Percentiles rank a stretch among this genome's conserved stretches.
Evolutionary conservation across 2,888 invertebrate species (phyloP).

Genomic region (Merodon equestris): DNA sequence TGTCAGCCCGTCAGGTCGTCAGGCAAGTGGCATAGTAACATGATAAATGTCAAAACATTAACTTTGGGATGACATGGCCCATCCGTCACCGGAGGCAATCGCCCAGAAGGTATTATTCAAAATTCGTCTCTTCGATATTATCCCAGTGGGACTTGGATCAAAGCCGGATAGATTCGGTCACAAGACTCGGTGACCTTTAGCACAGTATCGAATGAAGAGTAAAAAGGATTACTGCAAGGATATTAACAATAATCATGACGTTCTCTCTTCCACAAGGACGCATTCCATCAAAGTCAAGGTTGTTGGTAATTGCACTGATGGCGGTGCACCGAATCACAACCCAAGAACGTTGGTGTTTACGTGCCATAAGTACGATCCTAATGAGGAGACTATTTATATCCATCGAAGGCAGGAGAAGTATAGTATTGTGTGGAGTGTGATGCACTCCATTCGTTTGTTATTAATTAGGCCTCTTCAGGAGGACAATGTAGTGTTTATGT

Average conservation of each 20-base stretch:
- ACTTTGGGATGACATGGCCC: constrained; percentile 78
- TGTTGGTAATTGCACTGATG: constrained; percentile 61
- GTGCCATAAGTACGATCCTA: constrained; percentile 47
- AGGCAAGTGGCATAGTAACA: constrained; percentile 61
- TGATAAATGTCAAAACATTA: constrained; percentile 79
- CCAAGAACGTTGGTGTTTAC: constrained; percentile 59
- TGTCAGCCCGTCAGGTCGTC: no score
- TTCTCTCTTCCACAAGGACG: constrained; percentile 61
- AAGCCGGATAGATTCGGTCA: no score
- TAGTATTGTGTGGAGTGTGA: constrained; percentile 12
- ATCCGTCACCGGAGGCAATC: constrained; percentile 74
- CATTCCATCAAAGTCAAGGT: constrained; percentile 69
- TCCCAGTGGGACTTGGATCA: constrained; percentile 64
- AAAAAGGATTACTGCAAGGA: constrained; percentile 55
- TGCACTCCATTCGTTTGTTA: constrained; percentile 63
- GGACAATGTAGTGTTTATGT: constrained; percentile 66
- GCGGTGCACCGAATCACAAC: no score
- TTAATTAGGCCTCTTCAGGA: constrained; percentile 67
- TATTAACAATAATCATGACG: constrained; percentile 42
- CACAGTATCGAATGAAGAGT: not conserved
- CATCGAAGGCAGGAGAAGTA: constrained; percentile 5
- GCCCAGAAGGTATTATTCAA: constrained; percentile 62
- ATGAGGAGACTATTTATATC: constrained; percentile 65
- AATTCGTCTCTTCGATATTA: constrained; percentile 60
- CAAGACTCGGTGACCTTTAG: constrained; percentile 55